Evolutionary conservation across 53 echinoderm and acorn worm species (phyloP), one percentile per base, ranked within the genome.

Genomic region (Echinometra lucunter): DNA sequence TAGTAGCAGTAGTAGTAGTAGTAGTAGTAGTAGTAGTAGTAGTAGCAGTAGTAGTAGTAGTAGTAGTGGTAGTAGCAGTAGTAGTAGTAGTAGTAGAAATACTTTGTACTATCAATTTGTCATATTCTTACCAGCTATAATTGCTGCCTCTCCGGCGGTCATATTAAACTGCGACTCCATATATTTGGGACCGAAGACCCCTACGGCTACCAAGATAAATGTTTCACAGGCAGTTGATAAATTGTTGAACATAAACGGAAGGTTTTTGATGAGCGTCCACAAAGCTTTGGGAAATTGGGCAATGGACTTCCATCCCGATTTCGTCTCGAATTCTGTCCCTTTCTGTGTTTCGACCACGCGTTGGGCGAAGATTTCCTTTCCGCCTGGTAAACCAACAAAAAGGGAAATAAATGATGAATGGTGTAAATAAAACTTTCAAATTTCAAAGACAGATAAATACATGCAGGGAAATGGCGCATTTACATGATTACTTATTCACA

Each of bases 131-230:
- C 99, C 99, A 78, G 98, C 96, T 57, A 98, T 95, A 27, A 97
- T 97, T 30, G 99, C 96, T 2, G 98, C 99, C 95, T 97, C 94
- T 35, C 95, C 95, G 0, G 99, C 82, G 0, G 98, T 93, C 95
- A 98, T 47, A 89, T 95, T 99, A 63, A 98, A 99, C 95, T 98
- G 99, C 13, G 99, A 99, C 63, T 99, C 99, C 56, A 99, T 94
- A 80, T 97, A 99, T 92, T 99, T 99, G 16, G 98, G 99, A 35
- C 97, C 99, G 38, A 99, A 99, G 21, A 98, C 98, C 10, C 98
- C 97, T 80, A 99, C 97, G n/a, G 98, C 96, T 0, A 98, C 94
- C 21, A 98, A 88, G 78, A 98, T 93, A 67, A 98, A 99, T 89
- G 94, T 97, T 93, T 99, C 99, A 30, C 96, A 95, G 40, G 96